A percentile compares a stretch with the other conserved stretches of the same genome.
phyloP scores from a whole-genome alignment of 2,113 vertebrate genomes.

The Antennarius striatus region DNA sequence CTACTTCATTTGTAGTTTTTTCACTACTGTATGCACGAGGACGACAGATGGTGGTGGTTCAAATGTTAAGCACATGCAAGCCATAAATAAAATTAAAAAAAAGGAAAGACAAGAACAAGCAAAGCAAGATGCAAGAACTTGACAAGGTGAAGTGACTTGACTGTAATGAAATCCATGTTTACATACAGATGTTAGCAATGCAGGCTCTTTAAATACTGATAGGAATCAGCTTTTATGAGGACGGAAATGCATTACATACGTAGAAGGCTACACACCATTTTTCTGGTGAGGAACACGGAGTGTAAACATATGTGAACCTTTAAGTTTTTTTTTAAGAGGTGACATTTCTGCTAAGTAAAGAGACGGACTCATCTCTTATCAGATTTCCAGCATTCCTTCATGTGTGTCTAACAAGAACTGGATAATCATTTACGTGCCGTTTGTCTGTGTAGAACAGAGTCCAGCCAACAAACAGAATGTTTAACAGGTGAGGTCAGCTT shows the following conservation, averaged over 20 bases:
- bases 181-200: not conserved
- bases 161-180: no score
- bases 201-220: not conserved
- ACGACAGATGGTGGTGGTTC: not conserved
- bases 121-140: not conserved
- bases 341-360: slow-evolving; percentile 8
- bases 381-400: not conserved
- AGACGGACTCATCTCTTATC: not conserved
- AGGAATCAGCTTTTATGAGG: not conserved
- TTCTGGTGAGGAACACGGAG: not conserved
- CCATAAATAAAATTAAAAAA: not conserved
- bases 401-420: slow-evolving; percentile 5
- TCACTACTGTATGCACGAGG: not conserved
- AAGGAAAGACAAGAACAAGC: not conserved
- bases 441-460: slow-evolving; percentile 2
- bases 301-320: not conserved
- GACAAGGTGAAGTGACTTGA: not conserved
- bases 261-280: not conserved
- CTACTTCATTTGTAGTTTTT: not conserved
- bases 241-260: not conserved
- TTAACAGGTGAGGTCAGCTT: slow-evolving; percentile 22
- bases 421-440: slow-evolving; percentile 33
- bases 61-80: not conserved
- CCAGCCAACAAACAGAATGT: not conserved
- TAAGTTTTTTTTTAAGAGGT: not conserved